Evolutionary conservation across 2,888 invertebrate genomes (phyloP), one percentile per base, ranked within the genome.

Genomic region (Ornithoptera alexandrae): DNA sequence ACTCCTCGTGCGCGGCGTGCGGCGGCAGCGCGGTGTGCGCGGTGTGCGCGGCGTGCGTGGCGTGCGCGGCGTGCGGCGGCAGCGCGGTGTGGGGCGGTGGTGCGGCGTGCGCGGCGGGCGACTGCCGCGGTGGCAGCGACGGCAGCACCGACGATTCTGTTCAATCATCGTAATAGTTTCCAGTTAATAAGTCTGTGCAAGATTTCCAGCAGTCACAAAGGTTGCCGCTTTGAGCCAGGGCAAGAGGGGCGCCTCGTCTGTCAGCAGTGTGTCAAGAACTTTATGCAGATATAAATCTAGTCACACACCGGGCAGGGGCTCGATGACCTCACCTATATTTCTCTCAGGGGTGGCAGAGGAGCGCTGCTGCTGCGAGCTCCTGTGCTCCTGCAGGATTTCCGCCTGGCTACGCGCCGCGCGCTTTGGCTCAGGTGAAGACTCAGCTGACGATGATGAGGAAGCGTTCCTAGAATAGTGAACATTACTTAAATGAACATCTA

Each of bases 381-480:
- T 73, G 75, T 90, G 92, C 74, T 91, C 85, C 70, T 87, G 87
- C 58, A 93, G 80, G 70, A 93, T 92, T 79, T 93, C 92, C 0
- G 90, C 86, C 73, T 93, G 93, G 12, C 90, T 84, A 72, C 90
- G 86, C 22, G 85, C 76, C 61, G 78, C 77, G 30, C 86, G 87
- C 39, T 77, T 79, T 56, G 87, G 83, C 74, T 86, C 88, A 1
- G 92, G 90, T 0, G 90, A 86, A 0, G 87, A 85, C n/a, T 80
- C 80, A 12, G 79, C 84, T 1, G 90, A 88, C 10, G 92, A 90
- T 12, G 93, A 92, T 0, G 92, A 87, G 0, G 92, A 90, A 2
- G 88, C 92, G 74, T 88, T 90, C 75, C 92, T 92, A 80, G 53
- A 17, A 17, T 8, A 30, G 1, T 22, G 57, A 2, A 30, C 4